phyloP scores from a whole-genome alignment of 2,888 invertebrate species.

The Lochmaea capreae region DNA sequence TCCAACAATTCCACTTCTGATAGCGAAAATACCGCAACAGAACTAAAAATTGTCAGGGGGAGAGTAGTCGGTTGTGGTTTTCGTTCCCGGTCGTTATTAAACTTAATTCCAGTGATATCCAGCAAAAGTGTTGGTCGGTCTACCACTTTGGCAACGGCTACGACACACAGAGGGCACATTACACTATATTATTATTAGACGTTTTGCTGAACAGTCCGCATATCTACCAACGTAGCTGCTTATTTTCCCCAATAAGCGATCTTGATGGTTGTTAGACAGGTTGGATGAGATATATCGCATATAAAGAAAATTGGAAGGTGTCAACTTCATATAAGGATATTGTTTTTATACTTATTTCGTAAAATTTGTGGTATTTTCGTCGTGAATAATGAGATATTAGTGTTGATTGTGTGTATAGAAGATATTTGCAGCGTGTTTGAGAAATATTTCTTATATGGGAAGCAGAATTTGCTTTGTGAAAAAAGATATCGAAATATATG shows the following conservation, averaged over 20 bases:
- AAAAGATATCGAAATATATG: too few relatives aligned
- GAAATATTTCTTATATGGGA: too few relatives aligned
- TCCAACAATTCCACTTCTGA: slow-evolving; percentile 18
- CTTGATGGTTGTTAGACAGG: slow-evolving; percentile 23
- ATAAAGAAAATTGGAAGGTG: neutral
- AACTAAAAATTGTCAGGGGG: slow-evolving; percentile 25
- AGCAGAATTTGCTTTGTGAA: too few relatives aligned
- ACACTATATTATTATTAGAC: slow-evolving; percentile 38
- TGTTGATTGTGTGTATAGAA: too few relatives aligned
- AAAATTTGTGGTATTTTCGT: too few relatives aligned
- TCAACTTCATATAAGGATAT: neutral
- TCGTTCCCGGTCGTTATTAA: slow-evolving; percentile 35
- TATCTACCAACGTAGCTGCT: slow-evolving; percentile 14
- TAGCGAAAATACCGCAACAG: slow-evolving; percentile 18
- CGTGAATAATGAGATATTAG: too few relatives aligned
- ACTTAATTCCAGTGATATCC: slow-evolving; percentile 36
- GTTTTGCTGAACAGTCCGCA: slow-evolving; percentile 31
- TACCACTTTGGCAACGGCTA: slow-evolving; percentile 28
- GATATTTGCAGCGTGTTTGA: too few relatives aligned
- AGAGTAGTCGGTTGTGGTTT: slow-evolving; percentile 21
- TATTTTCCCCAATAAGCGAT: slow-evolving; percentile 30
- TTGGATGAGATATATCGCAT: neutral
- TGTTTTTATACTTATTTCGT: neutral
- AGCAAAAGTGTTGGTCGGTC: slow-evolving; percentile 35
- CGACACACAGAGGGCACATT: slow-evolving; percentile 39